Evolutionary conservation across 2,797 vertebrate species (phyloP).

Genomic region (Esox lucius): DNA sequence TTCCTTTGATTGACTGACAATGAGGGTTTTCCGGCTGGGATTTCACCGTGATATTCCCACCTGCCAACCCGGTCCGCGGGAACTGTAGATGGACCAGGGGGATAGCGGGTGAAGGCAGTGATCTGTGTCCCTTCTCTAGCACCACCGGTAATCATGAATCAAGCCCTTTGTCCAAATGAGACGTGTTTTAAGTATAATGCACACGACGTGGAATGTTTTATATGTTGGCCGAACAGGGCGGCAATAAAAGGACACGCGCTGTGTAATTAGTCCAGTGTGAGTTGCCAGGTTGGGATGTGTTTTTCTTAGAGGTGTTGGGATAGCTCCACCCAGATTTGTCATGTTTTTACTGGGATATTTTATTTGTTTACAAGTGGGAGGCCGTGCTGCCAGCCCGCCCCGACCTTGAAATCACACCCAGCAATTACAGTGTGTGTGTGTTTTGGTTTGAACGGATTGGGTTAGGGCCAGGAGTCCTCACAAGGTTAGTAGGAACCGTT

Average conservation of each 20-base stretch:
- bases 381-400: constrained; percentile 15
- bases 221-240: constrained; percentile 26
- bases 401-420: constrained; percentile 36
- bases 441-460: constrained; percentile 2
- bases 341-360: constrained; percentile 56
- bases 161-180: not conserved
- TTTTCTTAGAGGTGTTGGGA: constrained; percentile 61
- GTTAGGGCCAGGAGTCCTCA: not conserved
- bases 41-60: not conserved
- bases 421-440: constrained; percentile 19
- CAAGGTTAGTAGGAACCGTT: too few relatives aligned
- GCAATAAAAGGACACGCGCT: constrained; percentile 64
- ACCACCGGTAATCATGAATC: not conserved
- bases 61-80: not conserved
- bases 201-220: constrained; percentile 53
- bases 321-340: constrained; percentile 51
- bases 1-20: not conserved
- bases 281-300: constrained; percentile 53
- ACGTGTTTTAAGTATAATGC: not conserved
- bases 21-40: not conserved
- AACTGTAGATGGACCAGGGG: not conserved
- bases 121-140: not conserved
- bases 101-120: not conserved
- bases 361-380: constrained; percentile 57
- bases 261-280: constrained; percentile 64